Evolutionary conservation across 2,888 invertebrate species (phyloP), one percentile per base, ranked within the genome.

Genomic region (Congeria kusceri): DNA sequence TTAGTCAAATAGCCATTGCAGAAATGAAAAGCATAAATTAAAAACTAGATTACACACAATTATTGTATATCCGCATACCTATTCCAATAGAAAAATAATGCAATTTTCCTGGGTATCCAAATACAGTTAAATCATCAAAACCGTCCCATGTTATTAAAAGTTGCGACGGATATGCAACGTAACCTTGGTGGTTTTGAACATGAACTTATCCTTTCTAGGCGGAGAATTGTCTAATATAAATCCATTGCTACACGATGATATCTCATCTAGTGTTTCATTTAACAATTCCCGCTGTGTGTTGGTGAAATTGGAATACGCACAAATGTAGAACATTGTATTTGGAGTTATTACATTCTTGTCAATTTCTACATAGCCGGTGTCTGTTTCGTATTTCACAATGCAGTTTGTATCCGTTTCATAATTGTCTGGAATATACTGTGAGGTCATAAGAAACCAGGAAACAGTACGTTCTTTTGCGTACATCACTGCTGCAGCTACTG

Each of bases 361-460:
- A 59, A 80, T 64, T 7, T 23, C 44, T 0, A 68, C 61, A 23
- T 64, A 80, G 2, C 68, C 67, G 1, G 44, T 27, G 7, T 39
- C 27, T 5, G 66, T 67, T 23, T 49, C 46, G 1, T n/a, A 27
- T 4, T 62, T 53, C 20, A n/a, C 20, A 4, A 70, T 7, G 20
- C 79, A 79, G 3, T 64, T 20, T n/a, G 23, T 4, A 9, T 53
- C 32, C 4, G 27, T 4, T 11, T 27, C n/a, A 63, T 76, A 80
- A 0, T 29, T 25, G 0, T 9, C 27, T 25, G 80, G 76, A 7
- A 68, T 44, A 13, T 25, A 11, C n/a, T 39, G 29, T n/a, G 32
- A 44, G 11, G 25, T 62, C 76, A 69, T 73, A 7, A 80, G 49
- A 39, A 57, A 77, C 80, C 80, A 80, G 13, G 72, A 73, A 15